Conservation (phyloP, 2,888 invertebrate species). For the Heteromurus nitidus region DNA sequence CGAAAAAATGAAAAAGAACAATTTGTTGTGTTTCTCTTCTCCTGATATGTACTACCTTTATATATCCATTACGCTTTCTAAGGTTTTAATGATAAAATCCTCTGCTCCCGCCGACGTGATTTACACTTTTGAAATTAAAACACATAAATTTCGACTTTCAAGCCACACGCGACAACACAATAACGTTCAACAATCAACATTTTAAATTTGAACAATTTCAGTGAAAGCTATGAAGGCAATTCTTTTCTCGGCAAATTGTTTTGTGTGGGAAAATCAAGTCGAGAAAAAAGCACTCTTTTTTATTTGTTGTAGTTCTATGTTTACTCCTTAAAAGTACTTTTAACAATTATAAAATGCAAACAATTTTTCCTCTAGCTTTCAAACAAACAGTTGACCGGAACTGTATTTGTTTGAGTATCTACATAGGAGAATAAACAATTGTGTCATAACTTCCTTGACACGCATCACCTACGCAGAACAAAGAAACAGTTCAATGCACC, state of each 20-base stretch:
- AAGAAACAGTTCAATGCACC: slow-evolving; percentile 28
- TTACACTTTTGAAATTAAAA: no score
- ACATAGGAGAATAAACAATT: no score
- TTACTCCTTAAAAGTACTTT: slow-evolving; percentile 46
- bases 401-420: slow-evolving; percentile 28
- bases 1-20: no score
- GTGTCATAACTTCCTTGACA: no score
- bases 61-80: neutral
- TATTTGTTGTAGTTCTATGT: slow-evolving; percentile 46
- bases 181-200: no score
- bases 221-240: no score
- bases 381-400: slow-evolving; percentile 47
- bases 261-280: neutral
- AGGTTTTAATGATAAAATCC: no score
- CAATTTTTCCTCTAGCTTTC: neutral
- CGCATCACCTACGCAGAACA: no score
- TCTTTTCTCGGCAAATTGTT: slow-evolving; percentile 13
- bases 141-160: no score
- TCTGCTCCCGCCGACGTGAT: no score
- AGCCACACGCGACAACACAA: no score
- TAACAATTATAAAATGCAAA: slow-evolving; percentile 33
- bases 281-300: slow-evolving; percentile 60
- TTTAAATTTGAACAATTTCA: no score
- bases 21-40: slow-evolving; percentile 1
- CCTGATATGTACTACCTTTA: slow-evolving; percentile 50